A percentile compares a stretch with the other conserved stretches of the same genome.
These are phyloP conservation scores for Gobio gobio DNA, from an alignment of 2,113 vertebrate genomes.

Conservation along the genomic window DNA sequence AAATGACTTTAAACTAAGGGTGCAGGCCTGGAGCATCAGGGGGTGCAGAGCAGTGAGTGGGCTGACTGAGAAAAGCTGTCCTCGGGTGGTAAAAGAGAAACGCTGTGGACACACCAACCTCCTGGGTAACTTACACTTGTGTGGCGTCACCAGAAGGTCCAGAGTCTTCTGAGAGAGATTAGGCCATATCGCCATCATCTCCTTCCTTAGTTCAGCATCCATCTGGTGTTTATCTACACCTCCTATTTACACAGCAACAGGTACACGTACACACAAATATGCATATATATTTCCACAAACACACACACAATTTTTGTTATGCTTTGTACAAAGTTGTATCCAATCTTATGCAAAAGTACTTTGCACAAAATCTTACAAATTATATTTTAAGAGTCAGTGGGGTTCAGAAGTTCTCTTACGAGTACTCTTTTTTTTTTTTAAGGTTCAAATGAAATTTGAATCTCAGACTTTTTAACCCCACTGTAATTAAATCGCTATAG, in stretches of 20 bases:
- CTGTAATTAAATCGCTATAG: neutral
- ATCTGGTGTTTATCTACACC: slow-evolving; percentile 95
- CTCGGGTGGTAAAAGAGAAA: slow-evolving; percentile 66
- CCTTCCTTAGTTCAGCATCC: slow-evolving; percentile 92
- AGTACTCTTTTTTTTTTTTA: neutral
- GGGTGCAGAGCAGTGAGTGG: slow-evolving; percentile 69
- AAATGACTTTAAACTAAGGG: neutral
- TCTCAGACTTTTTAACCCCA: neutral
- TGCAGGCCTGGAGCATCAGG: slow-evolving; percentile 70
- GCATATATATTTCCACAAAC: slow-evolving; percentile 29
- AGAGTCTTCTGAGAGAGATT: slow-evolving; percentile 93
- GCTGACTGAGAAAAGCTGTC: slow-evolving; percentile 71
- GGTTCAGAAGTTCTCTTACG: neutral
- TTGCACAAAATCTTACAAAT: neutral
- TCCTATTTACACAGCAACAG: slow-evolving; percentile 69
- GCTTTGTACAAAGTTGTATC: neutral
- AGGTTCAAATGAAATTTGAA: neutral
- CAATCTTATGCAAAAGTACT: slow-evolving; percentile 29
- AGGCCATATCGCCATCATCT: slow-evolving; percentile 99
- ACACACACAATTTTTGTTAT: slow-evolving; percentile 24
- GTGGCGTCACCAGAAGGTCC: slow-evolving; percentile 93
- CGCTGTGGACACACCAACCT: slow-evolving; percentile 59
- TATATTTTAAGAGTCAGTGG: neutral
- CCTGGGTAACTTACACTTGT: slow-evolving; percentile 89
- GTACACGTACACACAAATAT: slow-evolving; percentile 36